Evolutionary conservation across 2,113 vertebrate species (phyloP), one percentile per base, ranked within the genome.

Genomic region (Pedetes capensis): DNA sequence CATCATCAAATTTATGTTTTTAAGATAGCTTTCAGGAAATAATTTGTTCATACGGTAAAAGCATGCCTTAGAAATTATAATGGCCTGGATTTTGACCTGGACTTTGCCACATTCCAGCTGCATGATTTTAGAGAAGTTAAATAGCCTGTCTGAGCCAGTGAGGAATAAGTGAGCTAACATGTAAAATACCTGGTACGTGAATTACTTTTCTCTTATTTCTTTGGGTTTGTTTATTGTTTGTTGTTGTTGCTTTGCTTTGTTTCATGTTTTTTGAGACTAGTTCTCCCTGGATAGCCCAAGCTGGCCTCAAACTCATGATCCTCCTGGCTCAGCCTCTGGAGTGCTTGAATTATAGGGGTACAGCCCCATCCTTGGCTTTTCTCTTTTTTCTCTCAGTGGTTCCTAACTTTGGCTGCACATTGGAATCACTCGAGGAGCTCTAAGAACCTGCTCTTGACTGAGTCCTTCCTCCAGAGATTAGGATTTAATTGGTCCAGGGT

Each of bases 401-500:
- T 96, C 85, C 90, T 47, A 94, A 47, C 51, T 83, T 89, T 64
- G 69, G 32, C 49, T 93, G 63, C 42, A 92, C 49, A 27, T 10
- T 39, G 37, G 27, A 91, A 89, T 80, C 42, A 64, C 64, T 87
- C 44, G 13, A 79, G 32, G 53, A 87, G 39, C n/a, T 94, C 59
- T 47, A 59, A 91, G 91, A 61, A 94, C 74, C 51, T 44, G 34
- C 42, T 81, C 78, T 79, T 10, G 3, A 76, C 34, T n/a, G 69
- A 89, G 64, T 63, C 51, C 64, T 96, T 95, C 44, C 96, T 95
- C 92, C 55, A 39, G 83, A 84, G 93, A 94, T 66, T 80, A 71
- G 29, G n/a, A 92, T 80, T 87, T 87, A 96, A 95, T 82, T 87
- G 92, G 79, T 91, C 71, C 37, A 69, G 95, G 83, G 90, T 66